A percentile compares a stretch with the other conserved stretches of the same genome.
Evolutionary conservation across 2,888 invertebrate genomes (phyloP).

Genomic region (Nipponacmea schrenckii): DNA sequence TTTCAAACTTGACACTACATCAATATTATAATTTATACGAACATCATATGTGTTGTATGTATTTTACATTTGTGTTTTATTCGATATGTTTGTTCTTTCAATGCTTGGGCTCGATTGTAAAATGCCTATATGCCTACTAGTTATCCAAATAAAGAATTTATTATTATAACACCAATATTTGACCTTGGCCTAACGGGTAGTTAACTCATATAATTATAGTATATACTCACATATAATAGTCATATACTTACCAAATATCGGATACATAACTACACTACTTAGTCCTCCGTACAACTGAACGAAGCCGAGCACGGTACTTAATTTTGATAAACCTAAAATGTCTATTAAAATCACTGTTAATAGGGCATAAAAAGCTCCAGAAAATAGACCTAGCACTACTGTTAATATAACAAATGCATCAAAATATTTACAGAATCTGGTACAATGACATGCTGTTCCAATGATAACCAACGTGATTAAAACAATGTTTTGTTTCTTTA

Average conservation of each 20-base stretch:
- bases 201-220: too few species aligned
- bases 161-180: too few species aligned
- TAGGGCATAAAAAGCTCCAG: background rate
- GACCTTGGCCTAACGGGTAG: too few species aligned
- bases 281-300: background rate
- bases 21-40: too few species aligned
- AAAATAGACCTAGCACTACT: background rate
- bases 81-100: too few species aligned
- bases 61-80: too few species aligned
- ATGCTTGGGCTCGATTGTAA: too few species aligned
- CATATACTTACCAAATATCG: background rate
- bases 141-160: too few species aligned
- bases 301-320: background rate
- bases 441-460: background rate
- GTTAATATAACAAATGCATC: background rate
- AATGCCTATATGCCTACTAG: too few species aligned
- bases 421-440: background rate
- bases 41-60: too few species aligned
- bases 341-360: background rate
- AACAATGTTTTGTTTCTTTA: background rate
- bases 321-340: background rate
- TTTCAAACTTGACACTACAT: too few species aligned
- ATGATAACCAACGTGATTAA: background rate
- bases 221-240: too few species aligned
- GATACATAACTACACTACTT: background rate